These are phyloP conservation scores for Podargus strigoides DNA, from an alignment of 2,797 vertebrate species.

Conservation along the genomic window DNA sequence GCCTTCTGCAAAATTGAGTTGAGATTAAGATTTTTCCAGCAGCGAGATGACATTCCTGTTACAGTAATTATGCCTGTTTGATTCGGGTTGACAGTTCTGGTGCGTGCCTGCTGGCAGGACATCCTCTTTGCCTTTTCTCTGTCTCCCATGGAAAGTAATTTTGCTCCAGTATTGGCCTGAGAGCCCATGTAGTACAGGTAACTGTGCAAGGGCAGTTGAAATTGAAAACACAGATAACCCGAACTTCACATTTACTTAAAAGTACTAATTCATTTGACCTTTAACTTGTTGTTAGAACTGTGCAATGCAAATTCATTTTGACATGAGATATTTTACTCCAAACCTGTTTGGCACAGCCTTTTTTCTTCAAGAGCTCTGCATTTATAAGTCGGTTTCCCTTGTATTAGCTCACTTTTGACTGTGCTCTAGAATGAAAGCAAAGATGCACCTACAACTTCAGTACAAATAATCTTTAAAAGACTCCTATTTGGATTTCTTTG, in stretches of 20 bases:
- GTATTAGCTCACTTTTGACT: neutral
- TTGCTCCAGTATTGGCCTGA: neutral
- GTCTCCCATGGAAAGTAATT: neutral
- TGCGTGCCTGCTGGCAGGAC: neutral
- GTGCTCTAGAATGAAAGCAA: neutral
- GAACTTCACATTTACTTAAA: neutral
- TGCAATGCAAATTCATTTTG: neutral
- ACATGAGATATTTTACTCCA: fast-evolving
- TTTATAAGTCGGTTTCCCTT: neutral
- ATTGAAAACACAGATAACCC: neutral
- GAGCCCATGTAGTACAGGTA: neutral
- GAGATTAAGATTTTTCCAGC: neutral
- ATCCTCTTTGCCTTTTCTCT: neutral
- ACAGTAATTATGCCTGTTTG: neutral
- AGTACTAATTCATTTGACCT: neutral
- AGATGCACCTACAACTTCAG: neutral
- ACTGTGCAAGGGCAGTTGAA: neutral
- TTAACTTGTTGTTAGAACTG: neutral
- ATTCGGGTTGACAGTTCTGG: neutral
- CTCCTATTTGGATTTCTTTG: neutral
- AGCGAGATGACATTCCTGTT: neutral
- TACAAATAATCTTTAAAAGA: neutral
- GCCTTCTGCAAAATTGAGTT: neutral
- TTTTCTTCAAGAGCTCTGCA: neutral
- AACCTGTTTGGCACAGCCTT: neutral